Percentiles rank a stretch among this genome's conserved stretches.
These are phyloP conservation scores for Mus caroli DNA, from an alignment of 2,797 vertebrate species.

Conservation along the genomic window DNA sequence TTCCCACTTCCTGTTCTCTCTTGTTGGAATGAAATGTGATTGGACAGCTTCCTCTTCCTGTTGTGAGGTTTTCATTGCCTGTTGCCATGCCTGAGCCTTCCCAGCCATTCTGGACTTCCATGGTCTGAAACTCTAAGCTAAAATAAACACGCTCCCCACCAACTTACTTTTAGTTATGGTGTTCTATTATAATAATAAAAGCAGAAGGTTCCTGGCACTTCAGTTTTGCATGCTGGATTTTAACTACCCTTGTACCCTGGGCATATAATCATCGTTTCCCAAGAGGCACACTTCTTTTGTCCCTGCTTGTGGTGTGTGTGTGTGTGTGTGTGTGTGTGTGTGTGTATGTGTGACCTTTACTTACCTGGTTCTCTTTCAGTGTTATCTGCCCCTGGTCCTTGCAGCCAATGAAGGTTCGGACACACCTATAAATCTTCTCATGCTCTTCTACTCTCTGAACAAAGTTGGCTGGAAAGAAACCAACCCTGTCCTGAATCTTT, in stretches of 20 bases:
- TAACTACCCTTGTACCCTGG: no score
- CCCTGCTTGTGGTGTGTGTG: neutral
- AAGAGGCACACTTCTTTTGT: neutral
- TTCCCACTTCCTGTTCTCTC: neutral
- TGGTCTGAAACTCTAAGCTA: neutral
- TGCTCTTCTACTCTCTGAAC: conserved; percentile 93
- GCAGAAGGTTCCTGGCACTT: neutral
- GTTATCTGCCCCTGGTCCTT: conserved; percentile 98
- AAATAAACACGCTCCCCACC: neutral
- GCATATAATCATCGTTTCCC: neutral
- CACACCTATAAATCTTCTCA: conserved; percentile 95
- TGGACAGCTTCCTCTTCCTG: neutral
- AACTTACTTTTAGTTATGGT: neutral
- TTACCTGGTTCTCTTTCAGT: conserved; percentile 97
- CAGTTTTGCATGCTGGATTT: neutral
- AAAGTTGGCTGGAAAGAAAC: conserved; percentile 97
- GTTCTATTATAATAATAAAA: neutral
- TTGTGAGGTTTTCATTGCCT: neutral
- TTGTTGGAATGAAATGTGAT: neutral
- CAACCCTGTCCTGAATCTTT: conserved; percentile 95
- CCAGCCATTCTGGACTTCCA: no score
- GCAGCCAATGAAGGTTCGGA: conserved; percentile 96
- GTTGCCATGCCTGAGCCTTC: neutral
- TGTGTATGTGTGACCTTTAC: neutral
- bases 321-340: no score